Evolutionary conservation across 2,797 vertebrate species (phyloP).

Genomic region (Micropoecilia bifurca): DNA sequence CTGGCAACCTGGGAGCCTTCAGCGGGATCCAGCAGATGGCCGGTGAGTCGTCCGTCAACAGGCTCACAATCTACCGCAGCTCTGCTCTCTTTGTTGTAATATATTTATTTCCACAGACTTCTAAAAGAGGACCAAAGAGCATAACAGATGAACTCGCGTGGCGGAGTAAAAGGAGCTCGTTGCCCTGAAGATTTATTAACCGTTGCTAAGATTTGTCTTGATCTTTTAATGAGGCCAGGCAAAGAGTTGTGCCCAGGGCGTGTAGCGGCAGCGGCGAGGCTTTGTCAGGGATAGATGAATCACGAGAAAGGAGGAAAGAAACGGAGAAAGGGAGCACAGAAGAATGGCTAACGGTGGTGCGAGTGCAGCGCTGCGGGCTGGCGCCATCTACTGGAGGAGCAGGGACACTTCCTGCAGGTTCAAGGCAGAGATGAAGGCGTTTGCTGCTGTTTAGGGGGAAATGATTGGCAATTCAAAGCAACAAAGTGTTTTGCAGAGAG

Average conservation of each 20-base stretch:
- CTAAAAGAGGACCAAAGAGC: constrained; percentile 71
- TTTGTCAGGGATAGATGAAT: constrained; percentile 64
- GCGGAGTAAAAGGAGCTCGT: constrained; percentile 55
- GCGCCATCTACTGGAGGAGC: constrained; percentile 69
- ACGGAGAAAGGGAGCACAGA: constrained; percentile 16
- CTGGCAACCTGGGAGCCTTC: constrained; percentile 94
- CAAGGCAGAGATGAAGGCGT: neutral
- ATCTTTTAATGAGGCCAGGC: constrained; percentile 77
- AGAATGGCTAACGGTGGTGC: constrained; percentile 23
- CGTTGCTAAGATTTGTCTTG: constrained; percentile 74
- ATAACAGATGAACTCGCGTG: constrained; percentile 69
- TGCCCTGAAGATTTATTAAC: constrained; percentile 73
- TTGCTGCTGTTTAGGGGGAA: neutral
- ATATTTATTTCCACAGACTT: constrained; percentile 45
- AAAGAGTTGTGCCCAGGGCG: constrained; percentile 61
- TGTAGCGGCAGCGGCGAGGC: constrained; percentile 51
- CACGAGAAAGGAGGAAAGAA: constrained; percentile 22
- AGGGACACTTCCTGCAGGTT: constrained; percentile 22
- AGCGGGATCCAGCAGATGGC: constrained; percentile 99
- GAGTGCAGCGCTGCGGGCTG: constrained; percentile 52
- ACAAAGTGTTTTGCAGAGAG: neutral
- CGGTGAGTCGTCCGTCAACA: constrained; percentile 84
- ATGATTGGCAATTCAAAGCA: neutral
- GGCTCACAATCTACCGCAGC: constrained; percentile 14
- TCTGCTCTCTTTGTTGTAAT: constrained; percentile 45